phyloP scores from a whole-genome alignment of 1,140 invertebrate species.

The Rhagoletis zephyria region DNA sequence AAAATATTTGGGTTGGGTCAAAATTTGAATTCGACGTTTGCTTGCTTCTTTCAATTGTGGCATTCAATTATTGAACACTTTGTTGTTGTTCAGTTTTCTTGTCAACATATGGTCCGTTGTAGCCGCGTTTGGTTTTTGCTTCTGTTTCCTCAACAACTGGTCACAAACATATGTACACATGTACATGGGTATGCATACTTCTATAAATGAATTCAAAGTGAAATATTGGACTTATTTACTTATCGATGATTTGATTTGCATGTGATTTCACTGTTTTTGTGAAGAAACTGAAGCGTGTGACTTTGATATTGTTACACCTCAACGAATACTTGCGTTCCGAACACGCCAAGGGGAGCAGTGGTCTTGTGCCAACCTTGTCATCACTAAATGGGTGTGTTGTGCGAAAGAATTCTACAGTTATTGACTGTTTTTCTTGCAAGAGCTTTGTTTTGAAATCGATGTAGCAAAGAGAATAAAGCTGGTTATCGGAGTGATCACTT shows the following conservation, averaged over 20 bases:
- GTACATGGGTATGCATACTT: background rate
- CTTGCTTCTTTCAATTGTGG: background rate
- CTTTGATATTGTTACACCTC: background rate
- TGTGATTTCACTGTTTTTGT: background rate
- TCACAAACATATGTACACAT: background rate
- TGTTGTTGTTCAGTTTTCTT: conserved; percentile 37
- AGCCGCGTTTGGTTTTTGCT: background rate
- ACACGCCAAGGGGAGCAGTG: background rate
- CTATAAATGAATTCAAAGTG: conserved; percentile 13
- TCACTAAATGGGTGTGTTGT: background rate
- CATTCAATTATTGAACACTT: background rate
- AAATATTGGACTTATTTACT: conserved; percentile 9
- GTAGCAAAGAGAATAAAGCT: background rate
- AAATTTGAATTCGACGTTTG: conserved; percentile 35
- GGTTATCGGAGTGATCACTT: background rate
- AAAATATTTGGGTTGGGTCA: conserved; percentile 51
- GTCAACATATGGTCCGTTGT: conserved; percentile 20
- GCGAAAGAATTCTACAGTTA: conserved; percentile 39
- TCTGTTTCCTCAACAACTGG: background rate
- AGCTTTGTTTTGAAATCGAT: background rate
- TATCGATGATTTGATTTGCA: conserved; percentile 31
- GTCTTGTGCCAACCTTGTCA: background rate
- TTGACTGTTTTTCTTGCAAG: conserved; percentile 18
- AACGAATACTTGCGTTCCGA: background rate
- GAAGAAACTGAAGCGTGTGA: background rate